Evolutionary conservation across 2,113 vertebrate species (phyloP), one percentile per base, ranked within the genome.

Genomic region (Urocitellus parryii): DNA sequence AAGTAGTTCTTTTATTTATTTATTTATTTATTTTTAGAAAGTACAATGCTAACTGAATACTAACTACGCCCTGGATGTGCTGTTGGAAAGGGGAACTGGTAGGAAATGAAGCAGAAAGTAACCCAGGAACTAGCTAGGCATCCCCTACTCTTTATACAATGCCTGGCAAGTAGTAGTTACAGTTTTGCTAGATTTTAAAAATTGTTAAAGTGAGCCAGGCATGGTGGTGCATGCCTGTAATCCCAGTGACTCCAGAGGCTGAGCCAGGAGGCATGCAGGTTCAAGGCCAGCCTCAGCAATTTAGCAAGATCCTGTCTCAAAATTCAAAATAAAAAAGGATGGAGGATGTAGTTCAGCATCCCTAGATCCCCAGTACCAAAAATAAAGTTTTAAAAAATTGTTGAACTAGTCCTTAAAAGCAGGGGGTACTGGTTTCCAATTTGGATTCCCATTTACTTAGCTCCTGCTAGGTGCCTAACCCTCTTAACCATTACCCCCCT

Each of bases 361-460:
- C 61, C 24, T 63, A 10, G 61, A 63, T 63, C 61, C 4, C 9
- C 61, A 61, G 18, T 24, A 61, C 58, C 58, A 63, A 63, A 63
- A 63, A 25, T 63, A 63, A 63, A 9, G 48, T 8, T 63, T 63
- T 11, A 51, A 76, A 37, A 48, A 67, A 51, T 87, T 32, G 78
- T 72, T 63, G 27, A 81, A 58, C 13, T 94, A 56, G n/a, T 81
- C 53, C 53, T 92, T 84, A 85, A 97, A 94, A 93, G 80, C 48
- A 58, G 18, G 4, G 16, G 4, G 32, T 68, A 72, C 10, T 96
- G 81, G 63, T 89, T 96, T 96, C 79, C 76, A 39, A 51, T 91
- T 93, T 95, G 37, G 63, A 87, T 76, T 96, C 56, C 58, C 61
- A 74, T 79, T 82, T 81, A 82, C 39, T 84, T 94, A 88, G 58